Percentiles rank a stretch among this genome's conserved stretches.
Conservation (phyloP, 2,888 invertebrate genomes). For the Mystacides longicornis region DNA sequence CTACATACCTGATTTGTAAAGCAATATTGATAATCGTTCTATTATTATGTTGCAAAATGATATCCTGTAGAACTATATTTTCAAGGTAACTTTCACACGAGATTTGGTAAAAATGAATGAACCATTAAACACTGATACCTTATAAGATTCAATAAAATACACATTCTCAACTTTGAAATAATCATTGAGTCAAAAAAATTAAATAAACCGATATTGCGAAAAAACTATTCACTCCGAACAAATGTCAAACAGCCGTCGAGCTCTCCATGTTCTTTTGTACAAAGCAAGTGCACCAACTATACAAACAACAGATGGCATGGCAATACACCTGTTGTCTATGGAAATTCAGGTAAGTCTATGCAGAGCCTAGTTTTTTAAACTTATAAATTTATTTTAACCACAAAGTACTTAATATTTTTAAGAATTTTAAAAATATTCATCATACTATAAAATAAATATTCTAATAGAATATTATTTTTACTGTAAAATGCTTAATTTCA, state of each 20-base stretch:
- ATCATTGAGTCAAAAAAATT: not conserved
- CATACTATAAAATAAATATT: no score
- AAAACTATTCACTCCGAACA: not conserved
- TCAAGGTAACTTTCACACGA: conserved; percentile 25
- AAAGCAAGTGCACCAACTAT: not conserved
- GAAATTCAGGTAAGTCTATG: no score
- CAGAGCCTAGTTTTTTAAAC: no score
- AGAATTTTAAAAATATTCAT: no score
- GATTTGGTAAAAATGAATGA: not conserved
- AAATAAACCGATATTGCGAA: not conserved
- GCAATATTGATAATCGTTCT: conserved; percentile 16
- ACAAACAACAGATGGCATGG: not conserved
- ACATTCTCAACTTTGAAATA: not conserved
- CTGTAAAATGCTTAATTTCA: no score
- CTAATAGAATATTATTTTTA: no score
- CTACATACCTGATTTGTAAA: conserved; percentile 19
- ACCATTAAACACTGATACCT: not conserved
- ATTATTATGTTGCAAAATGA: conserved; percentile 1
- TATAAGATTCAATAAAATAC: not conserved
- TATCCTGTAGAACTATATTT: conserved; percentile 11
- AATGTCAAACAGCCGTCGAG: not conserved
- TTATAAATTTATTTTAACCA: no score
- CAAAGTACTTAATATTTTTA: no score
- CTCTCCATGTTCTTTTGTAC: not conserved
- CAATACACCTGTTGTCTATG: not conserved